Conservation (phyloP, 2,888 invertebrate species). For the Tenthredo notha region DNA sequence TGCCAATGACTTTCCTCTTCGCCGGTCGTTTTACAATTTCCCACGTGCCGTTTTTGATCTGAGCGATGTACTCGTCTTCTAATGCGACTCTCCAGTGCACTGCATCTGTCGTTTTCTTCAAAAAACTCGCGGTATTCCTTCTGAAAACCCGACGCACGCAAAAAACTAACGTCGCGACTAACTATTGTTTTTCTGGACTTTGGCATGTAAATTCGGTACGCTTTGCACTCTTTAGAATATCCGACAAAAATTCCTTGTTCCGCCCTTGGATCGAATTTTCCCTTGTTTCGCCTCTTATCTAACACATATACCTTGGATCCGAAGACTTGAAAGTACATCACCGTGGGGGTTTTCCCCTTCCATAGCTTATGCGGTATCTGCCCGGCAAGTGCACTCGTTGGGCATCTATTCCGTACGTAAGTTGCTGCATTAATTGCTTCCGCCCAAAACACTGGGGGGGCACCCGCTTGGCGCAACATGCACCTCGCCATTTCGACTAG, state of each 20-base stretch:
- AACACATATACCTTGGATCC: conserved; percentile 44
- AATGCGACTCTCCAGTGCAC: conserved; percentile 44
- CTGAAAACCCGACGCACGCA: no score
- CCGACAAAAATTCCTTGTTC: conserved; percentile 49
- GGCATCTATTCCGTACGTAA: background rate
- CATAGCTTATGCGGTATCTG: conserved; percentile 5
- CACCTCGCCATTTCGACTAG: conserved; percentile 61
- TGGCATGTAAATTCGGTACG: conserved; percentile 33
- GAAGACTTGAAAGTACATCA: background rate
- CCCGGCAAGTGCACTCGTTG: background rate
- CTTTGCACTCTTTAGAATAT: conserved; percentile 51
- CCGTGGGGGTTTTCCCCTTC: conserved; percentile 25
- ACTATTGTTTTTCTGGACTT: conserved; percentile 40
- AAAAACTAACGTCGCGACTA: conserved; percentile 53
- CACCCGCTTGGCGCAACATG: conserved; percentile 29
- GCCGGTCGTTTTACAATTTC: conserved; percentile 47
- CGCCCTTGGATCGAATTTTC: conserved; percentile 53
- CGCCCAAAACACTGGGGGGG: conserved; percentile 39
- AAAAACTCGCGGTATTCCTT: no score
- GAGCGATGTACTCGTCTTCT: conserved; percentile 48
- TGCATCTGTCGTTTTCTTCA: conserved; percentile 16
- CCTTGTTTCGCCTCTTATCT: conserved; percentile 45
- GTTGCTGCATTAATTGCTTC: conserved; percentile 42
- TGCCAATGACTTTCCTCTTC: conserved; percentile 52
- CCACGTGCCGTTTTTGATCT: conserved; percentile 56